These are phyloP conservation scores for Gymnothorax javanicus DNA, from an alignment of 2,797 vertebrate genomes.

Conservation along the genomic window DNA sequence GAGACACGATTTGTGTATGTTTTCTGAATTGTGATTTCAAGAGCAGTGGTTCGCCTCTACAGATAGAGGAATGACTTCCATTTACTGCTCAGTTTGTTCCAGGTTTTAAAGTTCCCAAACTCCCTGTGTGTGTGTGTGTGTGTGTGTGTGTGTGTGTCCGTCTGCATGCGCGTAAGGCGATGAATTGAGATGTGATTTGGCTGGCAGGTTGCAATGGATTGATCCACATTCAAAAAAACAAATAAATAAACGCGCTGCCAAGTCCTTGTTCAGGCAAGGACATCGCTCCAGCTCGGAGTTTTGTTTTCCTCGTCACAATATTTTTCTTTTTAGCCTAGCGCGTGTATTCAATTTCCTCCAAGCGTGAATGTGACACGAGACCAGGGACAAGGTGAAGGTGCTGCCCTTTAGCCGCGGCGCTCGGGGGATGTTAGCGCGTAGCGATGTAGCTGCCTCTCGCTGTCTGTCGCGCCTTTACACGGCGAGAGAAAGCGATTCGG, in stretches of 20 bases:
- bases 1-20: no score
- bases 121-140: no score
- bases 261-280: not conserved
- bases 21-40: not conserved
- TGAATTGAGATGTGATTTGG: not conserved
- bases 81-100: not conserved
- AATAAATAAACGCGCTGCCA: not conserved
- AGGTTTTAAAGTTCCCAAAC: no score
- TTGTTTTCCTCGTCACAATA: no score
- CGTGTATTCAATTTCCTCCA: not conserved
- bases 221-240: not conserved
- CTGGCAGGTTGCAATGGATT: not conserved
- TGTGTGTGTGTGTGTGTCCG: not conserved
- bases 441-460: no score
- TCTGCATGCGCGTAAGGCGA: not conserved
- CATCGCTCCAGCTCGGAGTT: not conserved
- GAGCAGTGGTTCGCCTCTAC: not conserved
- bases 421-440: no score
- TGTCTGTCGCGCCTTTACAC: not conserved
- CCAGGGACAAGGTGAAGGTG: not conserved
- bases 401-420: no score
- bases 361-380: not conserved
- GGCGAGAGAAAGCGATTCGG: not conserved
- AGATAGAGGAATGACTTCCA: not conserved
- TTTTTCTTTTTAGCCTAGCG: no score